Evolutionary conservation across 2,888 invertebrate species (phyloP), one percentile per base, ranked within the genome.

Genomic region (Congeria kusceri): DNA sequence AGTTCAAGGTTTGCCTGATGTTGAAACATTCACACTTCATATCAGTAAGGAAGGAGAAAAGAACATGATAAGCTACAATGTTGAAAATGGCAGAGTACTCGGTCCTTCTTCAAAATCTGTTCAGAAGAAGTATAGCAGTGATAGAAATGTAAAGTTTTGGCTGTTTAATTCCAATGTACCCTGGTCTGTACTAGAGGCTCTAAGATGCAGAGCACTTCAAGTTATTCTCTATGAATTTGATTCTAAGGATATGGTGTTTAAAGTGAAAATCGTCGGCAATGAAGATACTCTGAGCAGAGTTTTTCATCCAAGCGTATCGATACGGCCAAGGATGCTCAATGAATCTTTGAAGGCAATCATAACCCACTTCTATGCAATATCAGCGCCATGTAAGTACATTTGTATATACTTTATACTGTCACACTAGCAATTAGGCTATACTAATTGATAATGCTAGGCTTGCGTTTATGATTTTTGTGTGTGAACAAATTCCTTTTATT

Each of bases 41-140:
- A 84, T 92, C 0, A 89, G 90, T 80, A 65, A 83, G 49, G 78
- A 80, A 13, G 69, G 71, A 11, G 83, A 81, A n/a, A 86, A 86
- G 29, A 88, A 88, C 80, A 84, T 93, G 70, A 61, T 93, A 5
- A 92, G 92, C 72, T 92, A 89, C 84, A 92, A 93, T 78, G 80
- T 82, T 11, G 73, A 53, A 28, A 47, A 25, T 28, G 44, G 39
- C 13, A 53, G 25, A 2, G 1, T 20, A 25, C 23, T 20, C n/a
- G 32, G 32, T 27, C n/a, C n/a, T n/a, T 46, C 27, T 44, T 44
- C 47, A 23, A 72, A 65, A 23, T 58, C 25, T n/a, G 18, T 7
- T 18, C 27, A 25, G 13, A 67, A 61, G 20, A 62, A 64, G 49
- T 29, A 25, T 18, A 57, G 44, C 25, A 23, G 25, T 49, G 25